A percentile compares a stretch with the other conserved stretches of the same genome.
Conservation (phyloP, 1,140 invertebrate genomes). For the Drosophila asahinai region DNA sequence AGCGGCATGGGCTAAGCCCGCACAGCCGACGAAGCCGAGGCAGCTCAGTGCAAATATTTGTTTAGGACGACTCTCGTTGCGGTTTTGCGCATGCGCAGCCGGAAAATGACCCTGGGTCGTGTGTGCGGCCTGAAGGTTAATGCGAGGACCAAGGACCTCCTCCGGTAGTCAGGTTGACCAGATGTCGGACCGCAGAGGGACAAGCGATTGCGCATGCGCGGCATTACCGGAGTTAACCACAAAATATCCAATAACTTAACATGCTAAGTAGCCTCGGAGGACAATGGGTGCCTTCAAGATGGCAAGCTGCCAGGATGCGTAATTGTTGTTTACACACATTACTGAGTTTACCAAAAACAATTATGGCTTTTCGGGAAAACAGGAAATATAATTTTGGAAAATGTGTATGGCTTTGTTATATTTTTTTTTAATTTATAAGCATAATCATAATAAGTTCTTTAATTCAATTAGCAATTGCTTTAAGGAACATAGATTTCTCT, state of each 20-base stretch:
- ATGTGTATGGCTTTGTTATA: too few species aligned
- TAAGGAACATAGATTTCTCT: too few species aligned
- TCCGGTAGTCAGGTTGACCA: constrained; percentile 35
- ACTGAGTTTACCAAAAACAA: constrained; percentile 5
- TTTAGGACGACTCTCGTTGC: constrained; percentile 57
- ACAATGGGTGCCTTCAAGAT: constrained; percentile 36
- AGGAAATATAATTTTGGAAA: not conserved
- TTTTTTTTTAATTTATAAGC: too few species aligned
- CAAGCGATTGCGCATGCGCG: constrained; percentile 32
- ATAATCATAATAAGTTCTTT: too few species aligned
- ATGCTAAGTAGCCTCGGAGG: constrained; percentile 26
- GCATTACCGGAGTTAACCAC: constrained; percentile 36
- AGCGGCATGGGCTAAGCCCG: constrained; percentile 36
- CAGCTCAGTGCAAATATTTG: constrained; percentile 65
- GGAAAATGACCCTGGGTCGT: constrained; percentile 35
- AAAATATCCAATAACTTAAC: constrained; percentile 37
- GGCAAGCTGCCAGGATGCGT: not conserved
- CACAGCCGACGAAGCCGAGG: constrained; percentile 8
- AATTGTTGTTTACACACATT: constrained; percentile 23
- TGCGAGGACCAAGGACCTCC: constrained; percentile 48
- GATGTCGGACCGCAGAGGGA: constrained; percentile 22
- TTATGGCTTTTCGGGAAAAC: not conserved
- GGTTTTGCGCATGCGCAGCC: constrained; percentile 72
- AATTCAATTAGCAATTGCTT: too few species aligned
- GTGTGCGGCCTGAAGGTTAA: constrained; percentile 47